phyloP scores from a whole-genome alignment of 2,888 invertebrate genomes.

The Spisula solida region DNA sequence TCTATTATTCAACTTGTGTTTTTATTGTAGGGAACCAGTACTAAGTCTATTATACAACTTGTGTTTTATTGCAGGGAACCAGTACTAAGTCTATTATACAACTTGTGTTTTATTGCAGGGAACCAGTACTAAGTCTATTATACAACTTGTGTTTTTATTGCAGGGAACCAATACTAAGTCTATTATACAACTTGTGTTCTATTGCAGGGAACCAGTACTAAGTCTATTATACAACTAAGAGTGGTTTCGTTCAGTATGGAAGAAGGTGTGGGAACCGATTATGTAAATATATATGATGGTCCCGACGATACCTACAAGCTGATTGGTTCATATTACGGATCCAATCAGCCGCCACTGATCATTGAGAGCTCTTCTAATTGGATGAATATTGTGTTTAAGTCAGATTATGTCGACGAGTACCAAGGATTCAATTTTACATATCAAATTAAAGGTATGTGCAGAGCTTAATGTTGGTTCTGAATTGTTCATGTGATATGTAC shows the following conservation, averaged over 20 bases:
- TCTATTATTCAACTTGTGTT: too few species aligned
- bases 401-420: conserved; percentile 61
- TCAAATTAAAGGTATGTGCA: conserved; percentile 78
- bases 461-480: not conserved
- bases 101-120: too few species aligned
- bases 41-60: too few species aligned
- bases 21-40: too few species aligned
- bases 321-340: conserved; percentile 71
- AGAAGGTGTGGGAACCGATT: conserved; percentile 69
- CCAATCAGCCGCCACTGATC: conserved; percentile 69
- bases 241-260: conserved; percentile 69
- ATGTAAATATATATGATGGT: conserved; percentile 78
- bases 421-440: conserved; percentile 80
- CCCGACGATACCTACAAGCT: conserved; percentile 65
- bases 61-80: too few species aligned
- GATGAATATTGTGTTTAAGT: conserved; percentile 74
- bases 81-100: too few species aligned
- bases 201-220: conserved; percentile 51
- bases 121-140: too few species aligned
- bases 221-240: conserved; percentile 74
- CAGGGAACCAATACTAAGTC: too few species aligned
- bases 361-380: conserved; percentile 75
- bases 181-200: too few species aligned
- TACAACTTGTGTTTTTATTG: too few species aligned
- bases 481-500: not conserved